phyloP scores from a whole-genome alignment of 1,140 invertebrate species.

The Drosophila teissieri region DNA sequence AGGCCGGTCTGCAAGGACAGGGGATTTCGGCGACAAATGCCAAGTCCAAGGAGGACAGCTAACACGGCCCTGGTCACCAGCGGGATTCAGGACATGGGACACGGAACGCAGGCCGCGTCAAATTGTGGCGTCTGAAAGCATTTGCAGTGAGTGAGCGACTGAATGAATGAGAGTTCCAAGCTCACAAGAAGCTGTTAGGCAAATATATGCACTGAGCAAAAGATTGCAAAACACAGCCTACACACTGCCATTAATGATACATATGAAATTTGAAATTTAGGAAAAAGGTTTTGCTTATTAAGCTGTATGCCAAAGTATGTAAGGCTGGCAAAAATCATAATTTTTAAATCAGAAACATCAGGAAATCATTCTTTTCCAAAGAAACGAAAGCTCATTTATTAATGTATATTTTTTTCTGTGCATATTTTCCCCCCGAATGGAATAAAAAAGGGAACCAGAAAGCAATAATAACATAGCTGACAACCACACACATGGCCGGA shows the following conservation, averaged over 20 bases:
- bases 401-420: not conserved
- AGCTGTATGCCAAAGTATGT: no score
- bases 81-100: constrained; percentile 2
- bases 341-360: no score
- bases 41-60: constrained; percentile 32
- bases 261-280: no score
- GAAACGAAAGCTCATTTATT: not conserved
- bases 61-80: constrained; percentile 7
- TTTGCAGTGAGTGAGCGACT: constrained; percentile 55
- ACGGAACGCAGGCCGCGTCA: constrained; percentile 37
- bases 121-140: constrained; percentile 65
- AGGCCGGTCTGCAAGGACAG: constrained; percentile 50
- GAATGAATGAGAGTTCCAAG: constrained; percentile 62
- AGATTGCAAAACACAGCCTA: not conserved
- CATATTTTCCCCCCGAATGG: constrained; percentile 1
- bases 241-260: no score
- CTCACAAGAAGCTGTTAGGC: constrained; percentile 67
- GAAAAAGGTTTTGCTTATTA: no score
- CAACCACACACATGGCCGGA: constrained; percentile 45
- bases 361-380: not conserved
- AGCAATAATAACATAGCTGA: constrained; percentile 48
- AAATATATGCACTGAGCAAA: constrained; percentile 54
- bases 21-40: constrained; percentile 63
- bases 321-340: no score
- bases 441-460: constrained; percentile 22